Evolutionary conservation across 1,140 invertebrate species (phyloP), one percentile per base, ranked within the genome.

Genomic region (Atta cephalotes): DNA sequence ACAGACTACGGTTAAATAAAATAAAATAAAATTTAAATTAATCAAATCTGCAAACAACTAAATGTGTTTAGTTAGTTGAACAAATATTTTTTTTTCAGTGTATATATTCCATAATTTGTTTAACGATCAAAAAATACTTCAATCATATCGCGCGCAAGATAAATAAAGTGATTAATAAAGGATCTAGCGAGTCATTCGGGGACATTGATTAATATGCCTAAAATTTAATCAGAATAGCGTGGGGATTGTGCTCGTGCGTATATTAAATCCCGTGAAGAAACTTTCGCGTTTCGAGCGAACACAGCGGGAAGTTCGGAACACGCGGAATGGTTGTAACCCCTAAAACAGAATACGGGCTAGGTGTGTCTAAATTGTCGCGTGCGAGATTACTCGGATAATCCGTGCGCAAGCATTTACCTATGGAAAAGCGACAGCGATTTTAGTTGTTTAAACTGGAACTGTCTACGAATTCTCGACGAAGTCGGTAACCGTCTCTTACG

Each of bases 251-350:
- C 77, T 53, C 56, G 78, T 60, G 31, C 9, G 60, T n/a, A 60
- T 79, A 71, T 89, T 56, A 76, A 87, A 87, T 89, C 77, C 49
- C 31, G 62, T 56, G 70, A 74, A 85, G 60, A 77, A 87, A 78
- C 39, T 87, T 87, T 21, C 18, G 49, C 68, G 63, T 66, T 25
- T 2, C 58, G 39, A 45, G 56, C 58, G 74, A 88, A 25, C 39
- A 14, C 51, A 72, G 21, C 7, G 35, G 39, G 45, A 84, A 51
- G 39, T 63, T 63, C 18, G 28, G 49, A 60, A 31, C 25, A 60
- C 35, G 56, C 68, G 51, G 71, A 71, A 82, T 10, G 25, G 56
- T 39, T 9, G 35, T 39, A 39, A 39, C 39, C 39, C 39, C 39
- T 9, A 18, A 56, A 56, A 56, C 53, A n/a, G 35, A 28, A 18